Conservation (phyloP, 2,113 vertebrate species). For the Lichenostomus cassidix region DNA sequence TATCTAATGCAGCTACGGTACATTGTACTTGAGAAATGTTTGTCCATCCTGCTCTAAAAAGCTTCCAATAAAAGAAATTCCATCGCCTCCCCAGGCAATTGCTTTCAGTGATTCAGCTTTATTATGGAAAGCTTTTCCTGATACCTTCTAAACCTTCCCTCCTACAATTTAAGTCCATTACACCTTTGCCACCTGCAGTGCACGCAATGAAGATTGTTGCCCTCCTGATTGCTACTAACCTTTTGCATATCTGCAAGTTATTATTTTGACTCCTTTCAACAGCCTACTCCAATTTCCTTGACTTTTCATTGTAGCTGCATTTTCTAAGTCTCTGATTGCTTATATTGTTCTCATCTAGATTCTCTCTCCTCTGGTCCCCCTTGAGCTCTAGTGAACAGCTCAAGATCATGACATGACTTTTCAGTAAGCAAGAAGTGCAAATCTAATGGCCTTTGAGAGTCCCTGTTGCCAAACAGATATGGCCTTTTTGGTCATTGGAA, state of each 20-base stretch:
- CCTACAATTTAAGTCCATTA: constrained; percentile 32
- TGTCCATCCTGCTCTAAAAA: constrained; percentile 20
- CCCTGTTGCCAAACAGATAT: neutral
- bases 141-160: neutral
- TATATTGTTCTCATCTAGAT: neutral
- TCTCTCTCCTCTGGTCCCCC: neutral
- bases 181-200: neutral
- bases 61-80: constrained; percentile 25
- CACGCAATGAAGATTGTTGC: neutral
- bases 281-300: neutral
- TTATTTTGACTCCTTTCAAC: neutral
- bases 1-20: neutral
- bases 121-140: constrained; percentile 16
- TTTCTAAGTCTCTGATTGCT: constrained; percentile 33
- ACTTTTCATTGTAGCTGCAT: neutral
- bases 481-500: neutral
- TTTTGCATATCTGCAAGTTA: constrained; percentile 40
- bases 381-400: neutral
- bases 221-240: constrained; percentile 10
- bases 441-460: neutral
- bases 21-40: neutral
- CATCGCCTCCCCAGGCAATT: neutral
- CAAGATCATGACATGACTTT: neutral
- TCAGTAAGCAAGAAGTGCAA: neutral
- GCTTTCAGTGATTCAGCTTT: constrained; percentile 4